These are phyloP conservation scores for Netelia fuscicornis DNA, from an alignment of 2,888 invertebrate species.

Conservation along the genomic window DNA sequence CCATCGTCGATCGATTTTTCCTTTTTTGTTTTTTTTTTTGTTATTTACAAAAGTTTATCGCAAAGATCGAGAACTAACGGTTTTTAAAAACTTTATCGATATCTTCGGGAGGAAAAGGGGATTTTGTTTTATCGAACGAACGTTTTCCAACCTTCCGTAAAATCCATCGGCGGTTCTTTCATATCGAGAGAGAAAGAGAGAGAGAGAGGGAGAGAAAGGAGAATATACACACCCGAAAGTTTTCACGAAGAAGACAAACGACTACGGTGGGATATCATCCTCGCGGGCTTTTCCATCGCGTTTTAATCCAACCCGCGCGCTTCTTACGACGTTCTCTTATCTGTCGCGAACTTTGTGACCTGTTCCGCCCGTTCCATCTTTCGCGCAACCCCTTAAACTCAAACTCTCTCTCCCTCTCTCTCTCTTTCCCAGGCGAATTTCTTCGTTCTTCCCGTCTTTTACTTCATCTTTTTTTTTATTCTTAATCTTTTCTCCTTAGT, in stretches of 20 bases:
- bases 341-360: conserved; percentile 57
- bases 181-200: neutral
- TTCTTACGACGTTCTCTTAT: conserved; percentile 40
- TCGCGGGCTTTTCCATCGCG: conserved; percentile 35
- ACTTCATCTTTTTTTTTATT: conserved; percentile 34
- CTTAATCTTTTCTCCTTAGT: neutral
- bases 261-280: conserved; percentile 37
- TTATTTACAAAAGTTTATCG: too few relatives aligned
- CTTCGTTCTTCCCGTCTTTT: conserved; percentile 6
- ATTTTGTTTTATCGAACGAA: too few relatives aligned
- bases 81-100: too few relatives aligned
- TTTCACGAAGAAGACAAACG: conserved; percentile 66
- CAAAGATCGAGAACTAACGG: too few relatives aligned
- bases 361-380: conserved; percentile 4
- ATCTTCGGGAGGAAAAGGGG: too few relatives aligned
- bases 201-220: conserved; percentile 4
- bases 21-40: too few relatives aligned
- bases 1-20: too few relatives aligned
- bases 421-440: conserved; percentile 40
- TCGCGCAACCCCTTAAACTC: neutral
- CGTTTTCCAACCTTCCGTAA: neutral
- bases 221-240: conserved; percentile 58
- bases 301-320: conserved; percentile 60
- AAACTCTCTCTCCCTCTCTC: neutral
- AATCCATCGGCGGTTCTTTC: conserved; percentile 55